Evolutionary conservation across 2,797 vertebrate species (phyloP).

Genomic region (Trachops cirrhosus): DNA sequence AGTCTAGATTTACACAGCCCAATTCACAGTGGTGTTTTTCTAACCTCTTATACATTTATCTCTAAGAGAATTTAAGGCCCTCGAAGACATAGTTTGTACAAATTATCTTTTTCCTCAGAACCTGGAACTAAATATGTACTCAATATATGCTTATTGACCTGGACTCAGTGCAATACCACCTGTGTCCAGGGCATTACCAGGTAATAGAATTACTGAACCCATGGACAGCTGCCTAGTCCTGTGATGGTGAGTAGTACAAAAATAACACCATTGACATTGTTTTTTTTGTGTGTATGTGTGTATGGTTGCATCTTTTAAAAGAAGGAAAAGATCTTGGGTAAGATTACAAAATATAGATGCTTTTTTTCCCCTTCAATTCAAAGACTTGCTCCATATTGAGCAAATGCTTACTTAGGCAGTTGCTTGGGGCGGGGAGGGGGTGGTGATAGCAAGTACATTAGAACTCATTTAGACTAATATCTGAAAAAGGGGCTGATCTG

Average conservation of each 20-base stretch:
- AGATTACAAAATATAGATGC: constrained; percentile 29
- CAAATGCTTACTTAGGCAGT: constrained; percentile 51
- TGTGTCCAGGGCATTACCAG: not conserved
- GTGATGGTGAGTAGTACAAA: not conserved
- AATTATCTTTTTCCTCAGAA: not conserved
- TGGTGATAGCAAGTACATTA: not conserved
- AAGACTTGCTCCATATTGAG: constrained; percentile 10
- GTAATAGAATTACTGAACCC: not conserved
- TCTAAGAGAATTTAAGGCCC: not conserved
- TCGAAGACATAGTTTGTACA: not conserved
- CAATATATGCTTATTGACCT: not conserved
- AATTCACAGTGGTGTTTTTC: not conserved
- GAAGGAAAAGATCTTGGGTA: not conserved
- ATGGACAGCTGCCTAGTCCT: not conserved
- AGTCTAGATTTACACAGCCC: not conserved
- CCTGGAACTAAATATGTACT: not conserved
- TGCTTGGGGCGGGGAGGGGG: not conserved
- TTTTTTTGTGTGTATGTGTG: not conserved
- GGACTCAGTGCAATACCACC: not conserved
- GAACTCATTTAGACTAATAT: constrained; percentile 45
- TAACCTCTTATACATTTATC: not conserved
- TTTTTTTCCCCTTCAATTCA: not conserved
- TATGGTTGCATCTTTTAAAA: not conserved
- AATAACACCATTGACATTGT: not conserved
- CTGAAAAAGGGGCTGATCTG: constrained; percentile 38